These are phyloP conservation scores for Dasysyrphus albostriatus DNA, from an alignment of 2,888 invertebrate species.

Conservation along the genomic window DNA sequence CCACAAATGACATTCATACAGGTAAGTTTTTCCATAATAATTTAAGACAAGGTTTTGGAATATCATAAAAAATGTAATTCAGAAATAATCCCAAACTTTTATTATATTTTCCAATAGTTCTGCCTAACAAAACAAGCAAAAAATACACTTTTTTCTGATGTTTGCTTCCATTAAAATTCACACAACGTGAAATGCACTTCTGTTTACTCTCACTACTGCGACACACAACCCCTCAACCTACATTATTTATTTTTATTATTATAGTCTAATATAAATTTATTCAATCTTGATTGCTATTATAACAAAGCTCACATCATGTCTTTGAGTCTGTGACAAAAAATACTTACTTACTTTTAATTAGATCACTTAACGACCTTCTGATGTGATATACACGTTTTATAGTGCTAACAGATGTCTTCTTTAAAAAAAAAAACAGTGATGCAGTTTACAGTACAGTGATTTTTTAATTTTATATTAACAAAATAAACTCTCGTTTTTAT, in stretches of 20 bases:
- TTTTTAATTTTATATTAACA: constrained; percentile 2
- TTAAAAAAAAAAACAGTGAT: neutral
- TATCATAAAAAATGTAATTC: no score
- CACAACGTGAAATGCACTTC: neutral
- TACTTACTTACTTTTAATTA: constrained; percentile 12
- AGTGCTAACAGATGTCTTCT: neutral
- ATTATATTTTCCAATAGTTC: neutral
- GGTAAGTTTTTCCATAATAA: no score
- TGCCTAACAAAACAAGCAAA: neutral
- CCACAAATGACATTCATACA: no score
- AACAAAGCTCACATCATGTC: neutral
- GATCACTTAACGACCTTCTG: constrained; percentile 28
- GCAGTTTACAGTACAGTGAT: neutral
- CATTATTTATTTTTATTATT: neutral
- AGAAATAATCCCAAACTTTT: no score
- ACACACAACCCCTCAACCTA: neutral
- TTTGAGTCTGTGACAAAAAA: constrained; percentile 29
- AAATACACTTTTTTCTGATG: neutral
- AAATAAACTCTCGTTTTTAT: constrained; percentile 38
- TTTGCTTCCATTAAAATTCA: neutral
- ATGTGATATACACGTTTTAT: neutral
- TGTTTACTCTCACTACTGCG: constrained; percentile 2
- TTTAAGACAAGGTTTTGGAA: no score
- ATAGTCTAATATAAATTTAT: neutral
- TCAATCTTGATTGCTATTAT: neutral